Evolutionary conservation across 2,113 vertebrate species (phyloP), one percentile per base, ranked within the genome.

Genomic region (Elachura formosa): DNA sequence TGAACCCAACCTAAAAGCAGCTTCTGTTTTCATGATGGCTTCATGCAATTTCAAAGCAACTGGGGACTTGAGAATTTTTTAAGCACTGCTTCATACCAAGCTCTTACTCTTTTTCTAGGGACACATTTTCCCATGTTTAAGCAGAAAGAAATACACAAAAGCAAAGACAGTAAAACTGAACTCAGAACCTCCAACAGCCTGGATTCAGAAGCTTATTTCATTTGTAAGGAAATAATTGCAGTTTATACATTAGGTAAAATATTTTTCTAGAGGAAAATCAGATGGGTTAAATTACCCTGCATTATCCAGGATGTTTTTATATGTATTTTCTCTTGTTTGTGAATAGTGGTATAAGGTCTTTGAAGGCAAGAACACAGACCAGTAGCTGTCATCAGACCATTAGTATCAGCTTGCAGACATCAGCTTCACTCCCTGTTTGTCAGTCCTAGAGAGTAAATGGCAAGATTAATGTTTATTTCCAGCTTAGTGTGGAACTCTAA

Each of bases 381-480:
- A 62, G 46, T 74, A 92, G 85, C 94, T 96, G 93, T 96, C 94
- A 93, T 80, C 95, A 96, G 79, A 88, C 94, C 55, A 55, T 97
- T 96, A 97, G 94, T 95, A 74, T 96, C 94, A 94, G 59, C 75
- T 95, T 94, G 93, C 94, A 96, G 75, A 83, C 10, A 2, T 52
- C 17, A 4, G 74, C 40, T 90, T 95, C 68, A 52, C 84, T 95
- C 89, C 87, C 71, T 93, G 59, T 79, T 94, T 87, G 81, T 93
- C 93, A 95, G 68, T 77, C 40, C 38, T 90, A 77, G 85, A 94
- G 79, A 96, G 85, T 81, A 81, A 94, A 86, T 67, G 79, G 79
- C 87, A 94, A 93, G 93, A 95, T 96, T 95, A 95, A 91, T 74
- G 78, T 85, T 91, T 96, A 88, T 87, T 95, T 96, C 76, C 88